Conservation (phyloP, 2,797 vertebrate species). For the Sebastes itinus region DNA sequence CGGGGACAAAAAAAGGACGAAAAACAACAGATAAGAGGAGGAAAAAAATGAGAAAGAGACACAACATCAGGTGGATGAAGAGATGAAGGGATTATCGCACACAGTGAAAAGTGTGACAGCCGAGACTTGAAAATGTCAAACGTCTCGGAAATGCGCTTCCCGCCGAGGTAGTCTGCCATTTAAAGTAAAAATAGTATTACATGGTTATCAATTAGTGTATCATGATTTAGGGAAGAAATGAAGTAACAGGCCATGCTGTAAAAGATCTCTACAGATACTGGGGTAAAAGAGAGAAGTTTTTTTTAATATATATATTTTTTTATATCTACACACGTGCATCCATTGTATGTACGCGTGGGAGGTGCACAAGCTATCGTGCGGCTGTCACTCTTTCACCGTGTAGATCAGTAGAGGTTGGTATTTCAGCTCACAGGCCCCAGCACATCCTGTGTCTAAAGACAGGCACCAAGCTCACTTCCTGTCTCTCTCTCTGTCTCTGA, state of each 20-base stretch:
- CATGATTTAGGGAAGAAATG: not conserved
- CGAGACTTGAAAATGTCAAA: slow-evolving; percentile 33
- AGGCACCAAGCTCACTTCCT: slow-evolving; percentile 74
- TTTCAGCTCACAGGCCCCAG: slow-evolving; percentile 74
- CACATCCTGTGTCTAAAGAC: slow-evolving; percentile 85
- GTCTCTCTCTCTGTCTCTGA: slow-evolving; percentile 67
- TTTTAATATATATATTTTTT: slow-evolving; percentile 19
- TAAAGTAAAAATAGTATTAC: not conserved
- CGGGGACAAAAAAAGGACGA: slow-evolving; percentile 73
- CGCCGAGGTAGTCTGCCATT: not conserved
- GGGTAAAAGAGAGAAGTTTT: slow-evolving; percentile 8
- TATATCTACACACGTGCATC: slow-evolving; percentile 34
- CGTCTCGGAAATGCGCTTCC: not conserved
- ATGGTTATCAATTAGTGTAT: not conserved
- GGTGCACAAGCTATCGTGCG: slow-evolving; percentile 54
- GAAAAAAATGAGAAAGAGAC: slow-evolving; percentile 72
- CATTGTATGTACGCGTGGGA: slow-evolving; percentile 57
- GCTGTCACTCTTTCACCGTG: slow-evolving; percentile 77
- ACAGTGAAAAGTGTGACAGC: slow-evolving; percentile 75
- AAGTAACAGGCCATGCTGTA: not conserved
- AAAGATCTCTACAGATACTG: not conserved
- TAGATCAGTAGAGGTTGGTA: slow-evolving; percentile 66
- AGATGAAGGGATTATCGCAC: slow-evolving; percentile 51
- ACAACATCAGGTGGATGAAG: slow-evolving; percentile 75
- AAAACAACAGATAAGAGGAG: slow-evolving; percentile 77